Conservation (phyloP, 2,888 invertebrate species). For the Megastigmus dorsalis region DNA sequence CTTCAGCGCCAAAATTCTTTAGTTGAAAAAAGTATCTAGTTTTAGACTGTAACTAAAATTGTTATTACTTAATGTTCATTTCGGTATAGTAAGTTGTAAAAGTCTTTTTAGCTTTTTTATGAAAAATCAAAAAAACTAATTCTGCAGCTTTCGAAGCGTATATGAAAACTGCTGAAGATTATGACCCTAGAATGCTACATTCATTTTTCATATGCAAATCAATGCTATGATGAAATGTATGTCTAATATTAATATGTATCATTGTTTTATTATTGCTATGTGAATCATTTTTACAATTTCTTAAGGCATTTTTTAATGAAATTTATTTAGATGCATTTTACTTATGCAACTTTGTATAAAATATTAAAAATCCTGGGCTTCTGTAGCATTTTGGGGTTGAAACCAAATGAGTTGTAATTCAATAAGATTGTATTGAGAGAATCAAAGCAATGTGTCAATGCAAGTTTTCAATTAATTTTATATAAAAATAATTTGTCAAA, state of each 20-base stretch:
- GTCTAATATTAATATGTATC: neutral
- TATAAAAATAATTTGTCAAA: neutral
- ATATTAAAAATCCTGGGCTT: slow-evolving; percentile 18
- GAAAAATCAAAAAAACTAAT: neutral
- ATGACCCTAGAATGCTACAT: slow-evolving; percentile 36
- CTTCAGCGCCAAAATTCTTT: neutral
- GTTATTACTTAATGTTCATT: neutral
- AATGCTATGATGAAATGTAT: neutral
- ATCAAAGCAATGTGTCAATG: neutral
- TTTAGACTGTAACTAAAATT: neutral
- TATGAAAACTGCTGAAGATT: slow-evolving; percentile 18
- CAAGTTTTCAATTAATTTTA: slow-evolving; percentile 4
- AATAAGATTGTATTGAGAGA: slow-evolving; percentile 7
- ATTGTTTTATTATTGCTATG: neutral
- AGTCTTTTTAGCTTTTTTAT: slow-evolving; percentile 31
- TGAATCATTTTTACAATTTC: neutral
- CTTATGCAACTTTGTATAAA: slow-evolving; percentile 13
- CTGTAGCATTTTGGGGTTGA: slow-evolving; percentile 28
- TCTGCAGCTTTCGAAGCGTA: neutral
- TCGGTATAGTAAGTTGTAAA: neutral
- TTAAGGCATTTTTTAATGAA: neutral
- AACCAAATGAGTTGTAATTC: neutral
- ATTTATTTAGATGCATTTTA: slow-evolving; percentile 10
- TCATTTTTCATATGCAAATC: neutral
- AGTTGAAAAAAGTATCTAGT: neutral